Evolutionary conservation across 2,113 vertebrate genomes (phyloP).

Genomic region (Trogon melanurus): DNA sequence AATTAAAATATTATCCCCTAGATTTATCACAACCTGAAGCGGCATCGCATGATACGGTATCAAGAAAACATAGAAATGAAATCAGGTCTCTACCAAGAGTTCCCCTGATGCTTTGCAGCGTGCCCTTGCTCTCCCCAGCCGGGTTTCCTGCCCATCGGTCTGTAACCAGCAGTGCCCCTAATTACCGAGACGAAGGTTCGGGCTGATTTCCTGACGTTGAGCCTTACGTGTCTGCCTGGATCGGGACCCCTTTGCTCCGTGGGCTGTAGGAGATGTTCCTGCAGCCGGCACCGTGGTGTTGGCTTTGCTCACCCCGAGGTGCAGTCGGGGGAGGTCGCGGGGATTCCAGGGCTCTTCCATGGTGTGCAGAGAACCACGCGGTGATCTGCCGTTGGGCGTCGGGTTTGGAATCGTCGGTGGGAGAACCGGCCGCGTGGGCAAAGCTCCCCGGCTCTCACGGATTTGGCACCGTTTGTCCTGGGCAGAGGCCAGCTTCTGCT

Average conservation of each 20-base stretch:
- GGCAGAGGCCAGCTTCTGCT: slow-evolving; percentile 35
- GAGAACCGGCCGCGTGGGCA: neutral
- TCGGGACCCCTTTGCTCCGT: neutral
- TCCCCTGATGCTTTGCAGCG: neutral
- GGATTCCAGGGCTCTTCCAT: neutral
- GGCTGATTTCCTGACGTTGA: fast-evolving
- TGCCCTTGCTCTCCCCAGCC: neutral
- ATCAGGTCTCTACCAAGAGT: neutral
- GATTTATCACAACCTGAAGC: neutral
- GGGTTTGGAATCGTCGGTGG: neutral
- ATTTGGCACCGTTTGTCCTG: slow-evolving; percentile 54
- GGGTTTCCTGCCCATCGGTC: neutral
- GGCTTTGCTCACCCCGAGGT: neutral
- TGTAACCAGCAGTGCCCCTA: neutral
- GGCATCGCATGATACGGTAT: neutral
- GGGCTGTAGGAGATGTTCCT: neutral
- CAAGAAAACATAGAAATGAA: neutral
- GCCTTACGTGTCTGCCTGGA: fast-evolving
- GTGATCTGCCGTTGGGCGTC: too few relatives aligned
- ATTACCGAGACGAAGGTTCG: fast-evolving
- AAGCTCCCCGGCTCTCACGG: neutral
- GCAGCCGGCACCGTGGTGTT: fast-evolving
- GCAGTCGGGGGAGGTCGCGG: fast-evolving
- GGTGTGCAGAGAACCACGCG: neutral
- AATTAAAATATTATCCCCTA: neutral